Evolutionary conservation across 2,113 vertebrate species (phyloP).

Genomic region (Seriola rivoliana): DNA sequence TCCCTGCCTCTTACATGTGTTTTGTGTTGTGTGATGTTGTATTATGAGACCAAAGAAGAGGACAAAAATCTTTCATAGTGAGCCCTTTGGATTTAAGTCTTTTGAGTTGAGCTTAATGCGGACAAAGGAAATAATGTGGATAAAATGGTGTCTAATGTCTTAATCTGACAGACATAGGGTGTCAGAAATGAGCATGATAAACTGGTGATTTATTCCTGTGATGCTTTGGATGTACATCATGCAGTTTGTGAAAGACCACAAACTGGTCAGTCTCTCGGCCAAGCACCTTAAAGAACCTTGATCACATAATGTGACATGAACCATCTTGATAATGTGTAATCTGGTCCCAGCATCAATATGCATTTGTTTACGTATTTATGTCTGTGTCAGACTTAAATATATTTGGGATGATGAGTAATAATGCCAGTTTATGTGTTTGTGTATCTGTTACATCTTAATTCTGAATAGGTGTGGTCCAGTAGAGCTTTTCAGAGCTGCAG

Average conservation of each 20-base stretch:
- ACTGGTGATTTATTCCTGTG: too few species aligned
- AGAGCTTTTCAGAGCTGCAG: slow-evolving; percentile 12
- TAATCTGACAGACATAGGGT: background rate
- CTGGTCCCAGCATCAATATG: background rate
- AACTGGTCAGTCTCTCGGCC: too few species aligned
- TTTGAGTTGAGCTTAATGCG: background rate
- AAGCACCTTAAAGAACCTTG: too few species aligned
- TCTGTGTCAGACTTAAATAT: background rate
- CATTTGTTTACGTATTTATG: background rate
- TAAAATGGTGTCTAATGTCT: background rate
- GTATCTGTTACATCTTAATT: background rate
- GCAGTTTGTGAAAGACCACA: too few species aligned
- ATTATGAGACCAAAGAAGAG: background rate
- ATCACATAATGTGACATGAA: too few species aligned
- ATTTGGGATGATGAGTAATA: background rate
- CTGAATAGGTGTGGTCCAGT: background rate
- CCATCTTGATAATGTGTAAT: too few species aligned
- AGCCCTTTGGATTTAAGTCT: background rate
- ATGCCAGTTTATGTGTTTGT: background rate
- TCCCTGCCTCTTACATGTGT: slow-evolving; percentile 50
- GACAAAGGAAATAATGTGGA: background rate
- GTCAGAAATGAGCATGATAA: too few species aligned
- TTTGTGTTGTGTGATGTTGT: slow-evolving; percentile 36
- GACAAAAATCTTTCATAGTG: background rate
- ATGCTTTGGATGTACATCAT: too few species aligned